phyloP scores from a whole-genome alignment of 2,797 vertebrate species.

The Dendrocincla tyrannina region DNA sequence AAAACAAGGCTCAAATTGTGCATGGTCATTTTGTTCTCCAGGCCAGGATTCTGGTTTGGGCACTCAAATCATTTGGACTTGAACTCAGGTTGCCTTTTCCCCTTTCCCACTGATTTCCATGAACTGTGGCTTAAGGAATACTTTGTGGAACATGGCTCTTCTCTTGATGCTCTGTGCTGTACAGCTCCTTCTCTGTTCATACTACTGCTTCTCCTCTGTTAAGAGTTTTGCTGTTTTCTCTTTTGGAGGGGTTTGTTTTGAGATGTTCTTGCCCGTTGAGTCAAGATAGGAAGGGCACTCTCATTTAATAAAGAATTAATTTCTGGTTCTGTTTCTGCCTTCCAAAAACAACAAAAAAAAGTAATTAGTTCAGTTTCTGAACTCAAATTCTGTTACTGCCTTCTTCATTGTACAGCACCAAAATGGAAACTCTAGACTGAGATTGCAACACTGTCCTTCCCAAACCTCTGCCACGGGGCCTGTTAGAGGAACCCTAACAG shows the following conservation, averaged over 20 bases:
- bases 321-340: neutral
- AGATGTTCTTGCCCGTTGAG: neutral
- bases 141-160: rapidly evolving
- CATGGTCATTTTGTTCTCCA: rapidly evolving
- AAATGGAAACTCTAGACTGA: neutral
- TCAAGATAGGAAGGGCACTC: neutral
- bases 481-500: neutral
- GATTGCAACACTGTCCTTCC: rapidly evolving
- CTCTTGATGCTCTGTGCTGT: neutral
- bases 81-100: neutral
- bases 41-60: neutral
- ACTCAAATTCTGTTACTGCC: neutral
- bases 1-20: neutral
- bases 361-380: neutral
- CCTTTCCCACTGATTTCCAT: neutral
- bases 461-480: neutral
- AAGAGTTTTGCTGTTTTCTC: neutral
- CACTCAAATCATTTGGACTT: neutral
- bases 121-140: neutral
- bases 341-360: neutral
- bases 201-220: neutral
- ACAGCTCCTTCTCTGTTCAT: neutral
- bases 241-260: neutral
- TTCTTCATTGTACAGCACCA: neutral
- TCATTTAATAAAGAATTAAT: neutral